phyloP scores from a whole-genome alignment of 2,888 invertebrate species.

The Andrena bucephala region DNA sequence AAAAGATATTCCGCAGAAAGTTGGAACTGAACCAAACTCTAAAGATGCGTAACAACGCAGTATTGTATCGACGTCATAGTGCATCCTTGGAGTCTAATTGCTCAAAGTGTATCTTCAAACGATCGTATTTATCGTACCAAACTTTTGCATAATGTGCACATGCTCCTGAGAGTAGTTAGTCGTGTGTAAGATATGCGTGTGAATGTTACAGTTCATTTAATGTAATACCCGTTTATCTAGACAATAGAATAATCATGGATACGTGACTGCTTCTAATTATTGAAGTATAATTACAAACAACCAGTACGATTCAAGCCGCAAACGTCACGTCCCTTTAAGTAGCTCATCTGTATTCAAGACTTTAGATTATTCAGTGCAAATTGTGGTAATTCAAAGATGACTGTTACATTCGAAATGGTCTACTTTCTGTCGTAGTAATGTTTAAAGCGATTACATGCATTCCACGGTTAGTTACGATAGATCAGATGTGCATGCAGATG shows the following conservation, averaged over 20 bases:
- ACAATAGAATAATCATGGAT: neutral
- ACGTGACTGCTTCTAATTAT: no score
- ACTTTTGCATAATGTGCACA: conserved; percentile 19
- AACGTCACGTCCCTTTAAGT: neutral
- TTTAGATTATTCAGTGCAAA: neutral
- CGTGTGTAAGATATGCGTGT: no score
- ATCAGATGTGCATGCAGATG: no score
- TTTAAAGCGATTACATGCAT: neutral
- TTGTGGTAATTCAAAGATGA: neutral
- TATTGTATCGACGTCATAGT: no score
- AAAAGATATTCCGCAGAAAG: no score
- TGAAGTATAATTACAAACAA: no score
- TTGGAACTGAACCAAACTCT: no score
- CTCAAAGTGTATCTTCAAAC: no score
- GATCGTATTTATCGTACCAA: conserved; percentile 17
- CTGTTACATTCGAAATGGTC: neutral
- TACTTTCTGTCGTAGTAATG: neutral
- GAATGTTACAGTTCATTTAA: no score
- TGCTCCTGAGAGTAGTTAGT: no score
- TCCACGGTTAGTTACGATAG: neutral
- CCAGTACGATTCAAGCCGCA: neutral
- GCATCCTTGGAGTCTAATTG: no score
- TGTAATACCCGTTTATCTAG: conserved; percentile 14
- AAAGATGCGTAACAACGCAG: no score
- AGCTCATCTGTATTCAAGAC: neutral